Evolutionary conservation across 1,140 invertebrate species (phyloP).

Genomic region (Zaprionus lachaisei): DNA sequence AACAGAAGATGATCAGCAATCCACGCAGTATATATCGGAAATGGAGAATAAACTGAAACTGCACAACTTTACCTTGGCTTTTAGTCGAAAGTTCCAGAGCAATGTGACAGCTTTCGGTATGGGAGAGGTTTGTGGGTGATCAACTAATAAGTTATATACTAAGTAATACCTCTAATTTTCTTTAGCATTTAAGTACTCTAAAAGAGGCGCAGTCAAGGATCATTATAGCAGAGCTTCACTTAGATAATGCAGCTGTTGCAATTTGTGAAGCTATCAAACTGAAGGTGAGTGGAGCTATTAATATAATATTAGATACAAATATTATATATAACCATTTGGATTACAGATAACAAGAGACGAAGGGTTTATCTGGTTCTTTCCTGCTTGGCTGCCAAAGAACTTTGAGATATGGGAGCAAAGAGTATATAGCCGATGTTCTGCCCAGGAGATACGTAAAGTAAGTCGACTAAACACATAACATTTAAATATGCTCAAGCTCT

Average conservation of each 20-base stretch:
- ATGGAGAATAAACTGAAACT: constrained; percentile 87
- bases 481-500: neutral
- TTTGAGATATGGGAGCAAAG: constrained; percentile 85
- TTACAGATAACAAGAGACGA: constrained; percentile 87
- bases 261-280: constrained; percentile 91
- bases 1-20: constrained; percentile 92
- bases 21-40: constrained; percentile 91
- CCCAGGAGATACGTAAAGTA: constrained; percentile 52
- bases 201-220: constrained; percentile 88
- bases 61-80: constrained; percentile 88
- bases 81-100: constrained; percentile 89
- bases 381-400: constrained; percentile 88
- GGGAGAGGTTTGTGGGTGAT: constrained; percentile 84
- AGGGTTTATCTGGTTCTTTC: constrained; percentile 94
- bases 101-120: constrained; percentile 84
- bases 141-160: neutral
- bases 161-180: constrained; percentile 30
- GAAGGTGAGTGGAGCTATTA: constrained; percentile 75
- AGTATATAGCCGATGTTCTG: constrained; percentile 55
- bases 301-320: neutral
- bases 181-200: constrained; percentile 89
- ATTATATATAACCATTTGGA: neutral
- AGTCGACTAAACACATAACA: neutral
- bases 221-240: constrained; percentile 92
- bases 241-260: constrained; percentile 87